A percentile compares a stretch with the other conserved stretches of the same genome.
Evolutionary conservation across 2,113 vertebrate species (phyloP).

Genomic region (Muntiacus reevesi): DNA sequence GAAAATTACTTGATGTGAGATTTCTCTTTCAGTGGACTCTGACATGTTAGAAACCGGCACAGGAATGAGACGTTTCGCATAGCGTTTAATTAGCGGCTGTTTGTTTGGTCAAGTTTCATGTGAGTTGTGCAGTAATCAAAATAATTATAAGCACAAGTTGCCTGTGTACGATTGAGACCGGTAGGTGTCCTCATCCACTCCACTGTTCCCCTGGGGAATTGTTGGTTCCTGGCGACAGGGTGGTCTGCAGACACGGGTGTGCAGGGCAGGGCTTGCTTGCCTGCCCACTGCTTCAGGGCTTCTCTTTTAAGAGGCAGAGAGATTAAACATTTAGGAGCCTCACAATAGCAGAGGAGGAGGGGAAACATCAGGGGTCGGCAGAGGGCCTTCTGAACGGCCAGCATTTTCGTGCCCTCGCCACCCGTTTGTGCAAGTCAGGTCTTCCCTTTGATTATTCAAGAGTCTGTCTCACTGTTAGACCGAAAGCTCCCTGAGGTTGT

Average conservation of each 20-base stretch:
- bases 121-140: slow-evolving; percentile 52
- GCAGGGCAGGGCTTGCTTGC: not conserved
- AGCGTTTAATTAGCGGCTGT: slow-evolving; percentile 57
- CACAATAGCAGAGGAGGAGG: not conserved
- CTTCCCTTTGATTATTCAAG: not conserved
- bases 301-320: not conserved
- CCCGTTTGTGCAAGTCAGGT: not conserved
- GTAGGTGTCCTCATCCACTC: not conserved
- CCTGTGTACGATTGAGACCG: not conserved
- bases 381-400: not conserved
- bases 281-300: slow-evolving; percentile 33
- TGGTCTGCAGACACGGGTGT: not conserved
- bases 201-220: not conserved
- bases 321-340: not conserved
- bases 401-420: not conserved
- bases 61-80: slow-evolving; percentile 37
- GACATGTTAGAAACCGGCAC: not conserved
- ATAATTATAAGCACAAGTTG: slow-evolving; percentile 44
- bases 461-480: not conserved
- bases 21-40: not conserved
- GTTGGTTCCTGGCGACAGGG: not conserved
- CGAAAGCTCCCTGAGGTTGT: not conserved
- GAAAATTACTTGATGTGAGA: not conserved
- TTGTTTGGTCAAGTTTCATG: slow-evolving; percentile 29
- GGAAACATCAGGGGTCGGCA: not conserved